Conservation (phyloP, 2,888 invertebrate species). For the Capitulum mitella region DNA sequence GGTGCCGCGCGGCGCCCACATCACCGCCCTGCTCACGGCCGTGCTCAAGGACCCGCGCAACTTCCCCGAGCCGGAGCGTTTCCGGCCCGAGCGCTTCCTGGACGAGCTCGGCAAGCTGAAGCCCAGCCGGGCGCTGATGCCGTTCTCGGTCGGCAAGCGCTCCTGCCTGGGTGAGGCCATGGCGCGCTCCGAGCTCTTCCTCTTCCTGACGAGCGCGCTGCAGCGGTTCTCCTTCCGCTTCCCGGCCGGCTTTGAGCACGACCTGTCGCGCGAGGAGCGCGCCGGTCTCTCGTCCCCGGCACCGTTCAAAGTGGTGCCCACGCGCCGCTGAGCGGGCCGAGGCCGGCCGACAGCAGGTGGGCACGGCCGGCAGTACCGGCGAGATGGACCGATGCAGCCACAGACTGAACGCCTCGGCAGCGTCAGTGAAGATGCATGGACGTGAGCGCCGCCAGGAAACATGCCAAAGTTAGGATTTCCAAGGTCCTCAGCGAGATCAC, state of each 20-base stretch:
- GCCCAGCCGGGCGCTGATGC: conserved; percentile 26
- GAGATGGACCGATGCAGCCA: no score
- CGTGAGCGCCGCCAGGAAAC: no score
- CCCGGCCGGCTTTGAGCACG: conserved; percentile 11
- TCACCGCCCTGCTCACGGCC: conserved; percentile 28
- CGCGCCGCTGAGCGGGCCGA: neutral
- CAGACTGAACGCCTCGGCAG: no score
- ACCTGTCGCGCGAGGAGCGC: neutral
- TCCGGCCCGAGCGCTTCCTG: conserved; percentile 28
- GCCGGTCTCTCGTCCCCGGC: neutral
- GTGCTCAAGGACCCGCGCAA: conserved; percentile 26
- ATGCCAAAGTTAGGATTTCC: no score
- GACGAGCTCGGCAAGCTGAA: conserved; percentile 3
- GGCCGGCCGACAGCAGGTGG: no score
- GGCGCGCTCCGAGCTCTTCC: conserved; percentile 27
- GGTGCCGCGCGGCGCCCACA: conserved; percentile 28
- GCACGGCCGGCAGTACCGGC: no score
- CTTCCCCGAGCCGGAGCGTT: conserved; percentile 27
- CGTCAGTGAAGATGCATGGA: no score
- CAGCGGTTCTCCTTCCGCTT: conserved; percentile 23
- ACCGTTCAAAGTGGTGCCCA: neutral
- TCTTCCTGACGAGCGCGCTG: conserved; percentile 22
- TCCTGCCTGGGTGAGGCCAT: conserved; percentile 26
- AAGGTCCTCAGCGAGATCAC: no score
- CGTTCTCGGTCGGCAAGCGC: conserved; percentile 27